Evolutionary conservation across 1,140 invertebrate species (phyloP), one percentile per base, ranked within the genome.

Genomic region (Diorhabda carinulata): DNA sequence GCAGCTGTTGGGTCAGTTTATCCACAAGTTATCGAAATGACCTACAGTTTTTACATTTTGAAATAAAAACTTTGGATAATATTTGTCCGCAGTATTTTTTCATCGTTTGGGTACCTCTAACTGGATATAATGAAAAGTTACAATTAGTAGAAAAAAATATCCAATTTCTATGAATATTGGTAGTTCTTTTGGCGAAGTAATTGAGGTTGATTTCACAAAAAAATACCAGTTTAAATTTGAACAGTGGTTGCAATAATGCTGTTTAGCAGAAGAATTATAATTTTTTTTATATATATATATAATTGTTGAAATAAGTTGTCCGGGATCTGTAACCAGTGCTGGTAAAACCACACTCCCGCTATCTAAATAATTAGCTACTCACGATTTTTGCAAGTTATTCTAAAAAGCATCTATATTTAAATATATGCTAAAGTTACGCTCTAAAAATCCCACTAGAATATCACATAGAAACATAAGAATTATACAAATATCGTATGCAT

Each of bases 381-480:
- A 64, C 41, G 44, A 7, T 10, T 64, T 25, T 45, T 52, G 10
- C 41, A 42, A 3, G 59, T 64, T 66, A 63, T 64, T 64, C 45
- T 61, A 60, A 65, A 57, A 74, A 72, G 70, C 68, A 67, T 70
- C 66, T 65, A 71, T 41, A 60, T 58, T 45, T 71, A 66, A 58
- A 70, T 68, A 65, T 52, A 67, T 61, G 59, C 25, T 52, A 52
- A 10, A 43, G n/a, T 62, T 63, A 60, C 59, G 45, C 63, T 69
- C 67, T 69, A 64, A 66, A 69, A 68, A 67, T 64, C 66, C 66
- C 71, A 68, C 64, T 47, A 61, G 68, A 70, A 72, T 74, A 72
- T 70, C 70, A 72, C 70, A 72, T 69, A 72, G 69, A 70, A 69
- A 74, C 72, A 43, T 70, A 71, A 72, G 68, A 74, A 63, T 47